A percentile compares a stretch with the other conserved stretches of the same genome.
Evolutionary conservation across 2,888 invertebrate species (phyloP).

Genomic region (Rhaphigaster nebulosa): DNA sequence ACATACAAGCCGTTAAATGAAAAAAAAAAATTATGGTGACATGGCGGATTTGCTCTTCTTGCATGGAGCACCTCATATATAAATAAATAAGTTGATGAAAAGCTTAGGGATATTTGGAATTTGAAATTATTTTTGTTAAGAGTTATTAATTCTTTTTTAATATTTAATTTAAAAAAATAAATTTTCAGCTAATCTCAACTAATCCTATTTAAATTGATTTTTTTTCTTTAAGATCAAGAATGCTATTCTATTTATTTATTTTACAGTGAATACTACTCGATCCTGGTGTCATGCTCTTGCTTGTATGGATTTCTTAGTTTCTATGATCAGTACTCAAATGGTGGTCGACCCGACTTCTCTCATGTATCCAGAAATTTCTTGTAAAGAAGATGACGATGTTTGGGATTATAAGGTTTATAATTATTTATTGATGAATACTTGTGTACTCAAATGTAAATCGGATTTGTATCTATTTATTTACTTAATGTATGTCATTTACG

Average conservation of each 20-base stretch:
- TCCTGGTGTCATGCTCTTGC: slow-evolving; percentile 57
- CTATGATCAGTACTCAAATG: slow-evolving; percentile 28
- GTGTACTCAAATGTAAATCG: not conserved
- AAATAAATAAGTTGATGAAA: too few species aligned
- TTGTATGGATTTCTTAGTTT: slow-evolving; percentile 51
- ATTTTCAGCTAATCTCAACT: not conserved
- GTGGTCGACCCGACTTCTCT: slow-evolving; percentile 38
- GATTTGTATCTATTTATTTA: not conserved
- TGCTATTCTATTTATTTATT: not conserved
- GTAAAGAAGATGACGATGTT: slow-evolving; percentile 44
- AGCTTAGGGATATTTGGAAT: too few species aligned
- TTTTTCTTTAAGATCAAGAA: too few species aligned
- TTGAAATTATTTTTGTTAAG: not conserved
- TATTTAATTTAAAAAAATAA: not conserved
- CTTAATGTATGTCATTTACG: too few species aligned
- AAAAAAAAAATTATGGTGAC: too few species aligned
- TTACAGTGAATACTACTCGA: slow-evolving; percentile 53
- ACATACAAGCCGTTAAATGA: too few species aligned
- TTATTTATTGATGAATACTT: not conserved
- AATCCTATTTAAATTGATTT: not conserved
- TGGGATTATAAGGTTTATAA: slow-evolving; percentile 56
- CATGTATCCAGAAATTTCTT: slow-evolving; percentile 50
- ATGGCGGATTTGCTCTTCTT: too few species aligned
- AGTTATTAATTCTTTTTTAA: not conserved
- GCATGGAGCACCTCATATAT: too few species aligned